Evolutionary conservation across 2,888 invertebrate species (phyloP), one percentile per base, ranked within the genome.

Genomic region (Lysandra coridon): DNA sequence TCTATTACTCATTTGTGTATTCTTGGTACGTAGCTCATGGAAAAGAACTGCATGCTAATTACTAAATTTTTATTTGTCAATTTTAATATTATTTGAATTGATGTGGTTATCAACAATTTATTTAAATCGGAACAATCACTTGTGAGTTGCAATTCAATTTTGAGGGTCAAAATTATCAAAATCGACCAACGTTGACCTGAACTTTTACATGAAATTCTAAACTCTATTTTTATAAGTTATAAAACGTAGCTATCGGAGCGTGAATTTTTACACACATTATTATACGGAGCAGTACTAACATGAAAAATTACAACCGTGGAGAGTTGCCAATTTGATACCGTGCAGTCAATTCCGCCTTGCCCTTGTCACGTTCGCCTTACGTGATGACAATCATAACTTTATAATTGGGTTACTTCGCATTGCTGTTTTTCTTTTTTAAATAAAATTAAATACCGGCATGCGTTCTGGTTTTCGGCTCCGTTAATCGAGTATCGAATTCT

Each of bases 341-440:
- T 69, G 17, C 69, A 69, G 69, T 37, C 69, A 37, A 69, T 69
- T 69, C 17, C 17, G 69, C 69, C 33, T 69, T 69, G 69, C 69
- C 69, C 69, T 69, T 69, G 37, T 69, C 69, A 69, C 69, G 69
- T 37, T 69, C 33, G 69, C 17, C 33, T 69, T 69, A 69, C 69
- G 69, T 69, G 69, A 69, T 69, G 69, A 69, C 69, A 69, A 69
- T 69, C 69, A 69, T 69, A 69, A 69, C 33, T 69, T 69, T 69
- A 17, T 69, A 69, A 69, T 69, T 69, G 69, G 33, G 69, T 69
- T 69, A 69, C 33, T 69, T 37, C 33, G 33, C 17, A 69, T 69
- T 37, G 69, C 37, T 69, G 33, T 69, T 69, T 69, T 23, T 30
- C 30, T 64, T 12, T 64, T 69, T 69, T 4, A 14, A 69, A 69